Evolutionary conservation across 2,797 vertebrate species (phyloP), one percentile per base, ranked within the genome.

Genomic region (Tinamus major): DNA sequence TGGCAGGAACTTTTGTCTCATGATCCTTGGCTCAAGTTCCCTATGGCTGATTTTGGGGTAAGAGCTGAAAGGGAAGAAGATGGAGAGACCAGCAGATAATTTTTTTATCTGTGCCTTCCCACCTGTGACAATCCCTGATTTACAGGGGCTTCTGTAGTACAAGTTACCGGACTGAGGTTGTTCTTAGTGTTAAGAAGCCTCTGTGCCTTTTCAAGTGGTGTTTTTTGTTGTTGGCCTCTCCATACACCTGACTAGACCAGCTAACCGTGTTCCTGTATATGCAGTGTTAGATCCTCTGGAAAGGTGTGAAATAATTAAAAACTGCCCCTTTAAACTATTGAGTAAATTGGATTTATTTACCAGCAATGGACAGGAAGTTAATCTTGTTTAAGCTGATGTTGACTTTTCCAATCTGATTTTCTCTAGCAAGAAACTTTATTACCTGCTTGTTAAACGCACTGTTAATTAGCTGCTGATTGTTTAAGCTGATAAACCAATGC

Each of bases 321-420:
- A 6, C 23, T 4, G 4, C 75, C 74, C 84, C 84, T 92, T 93
- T 95, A 90, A 94, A 95, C 70, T 94, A 33, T 92, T 86, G 78
- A 94, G 64, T 79, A 91, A 95, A 96, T 91, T 96, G 87, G 94
- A 93, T 96, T 96, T 92, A 82, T 79, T 92, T 67, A 76, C 79
- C 76, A 67, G 78, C 67, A 64, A 46, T 70, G 76, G 76, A 94
- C 91, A 24, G 86, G 84, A 91, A 93, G 87, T 86, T 95, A 95
- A 96, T 96, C 56, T 9, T 55, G 37, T 88, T 90, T 95, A 95
- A 96, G 91, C 92, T 96, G 87, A 68, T 90, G 93, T 85, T 95
- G 92, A 95, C 94, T 95, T 96, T 93, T 94, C 53, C 92, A 91
- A 93, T 94, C 95, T 94, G 81, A 91, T 96, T 95, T 96, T 95